Conservation (phyloP, 1,140 invertebrate species). For the Battus philenor region DNA sequence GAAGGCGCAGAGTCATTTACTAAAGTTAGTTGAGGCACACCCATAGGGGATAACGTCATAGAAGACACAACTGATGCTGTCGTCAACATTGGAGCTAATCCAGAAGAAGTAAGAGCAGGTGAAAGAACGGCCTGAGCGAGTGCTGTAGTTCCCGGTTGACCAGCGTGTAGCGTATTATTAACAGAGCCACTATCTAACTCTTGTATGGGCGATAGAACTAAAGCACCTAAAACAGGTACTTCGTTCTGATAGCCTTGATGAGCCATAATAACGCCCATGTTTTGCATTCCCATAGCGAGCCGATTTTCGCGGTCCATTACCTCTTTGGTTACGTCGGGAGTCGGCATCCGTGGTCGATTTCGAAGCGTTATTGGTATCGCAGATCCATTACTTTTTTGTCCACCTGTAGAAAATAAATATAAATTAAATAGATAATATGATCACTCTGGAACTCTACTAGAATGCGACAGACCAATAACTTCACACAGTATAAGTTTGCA, state of each 20-base stretch:
- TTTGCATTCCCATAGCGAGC: conserved; percentile 72
- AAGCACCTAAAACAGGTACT: conserved; percentile 82
- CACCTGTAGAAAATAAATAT: conserved; percentile 61
- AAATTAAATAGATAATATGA: no score
- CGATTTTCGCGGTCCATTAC: conserved; percentile 82
- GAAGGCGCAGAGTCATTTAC: conserved; percentile 64
- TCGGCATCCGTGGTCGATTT: conserved; percentile 88
- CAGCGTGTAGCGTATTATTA: conserved; percentile 81
- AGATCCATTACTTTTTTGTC: conserved; percentile 81
- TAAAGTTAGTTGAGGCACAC: conserved; percentile 64
- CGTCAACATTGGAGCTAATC: conserved; percentile 78
- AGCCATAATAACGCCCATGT: conserved; percentile 81
- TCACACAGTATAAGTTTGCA: no score
- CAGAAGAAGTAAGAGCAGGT: conserved; percentile 75
- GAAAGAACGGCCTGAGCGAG: conserved; percentile 83
- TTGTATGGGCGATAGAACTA: conserved; percentile 87
- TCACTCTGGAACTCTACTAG: no score
- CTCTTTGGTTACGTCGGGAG: conserved; percentile 89
- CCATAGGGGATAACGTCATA: conserved; percentile 61
- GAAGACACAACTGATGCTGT: conserved; percentile 76
- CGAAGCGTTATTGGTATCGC: conserved; percentile 81
- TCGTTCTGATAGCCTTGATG: conserved; percentile 79
- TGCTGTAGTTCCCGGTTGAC: conserved; percentile 81
- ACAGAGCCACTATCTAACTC: conserved; percentile 83
- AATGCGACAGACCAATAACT: no score